phyloP scores from a whole-genome alignment of 2,797 vertebrate species.

The Rachycentron canadum region DNA sequence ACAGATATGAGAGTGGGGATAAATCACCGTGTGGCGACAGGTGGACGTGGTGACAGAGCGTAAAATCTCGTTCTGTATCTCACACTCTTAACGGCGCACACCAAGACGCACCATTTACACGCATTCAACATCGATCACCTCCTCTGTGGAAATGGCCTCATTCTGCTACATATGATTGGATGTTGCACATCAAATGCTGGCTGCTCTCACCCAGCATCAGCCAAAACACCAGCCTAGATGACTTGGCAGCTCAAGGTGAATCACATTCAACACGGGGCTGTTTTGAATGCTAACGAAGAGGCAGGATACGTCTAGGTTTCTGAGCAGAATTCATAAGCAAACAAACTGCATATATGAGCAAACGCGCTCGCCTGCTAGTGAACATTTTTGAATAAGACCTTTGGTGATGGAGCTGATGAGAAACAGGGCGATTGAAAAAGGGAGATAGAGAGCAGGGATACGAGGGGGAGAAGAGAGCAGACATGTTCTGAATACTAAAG shows the following conservation, averaged over 20 bases:
- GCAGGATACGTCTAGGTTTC: slow-evolving; percentile 23
- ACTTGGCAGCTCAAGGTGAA: slow-evolving; percentile 71
- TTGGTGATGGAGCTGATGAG: slow-evolving; percentile 39
- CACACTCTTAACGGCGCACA: slow-evolving; percentile 49
- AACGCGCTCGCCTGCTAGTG: slow-evolving; percentile 30
- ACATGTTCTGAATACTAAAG: slow-evolving; percentile 59
- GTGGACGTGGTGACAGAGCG: slow-evolving; percentile 63
- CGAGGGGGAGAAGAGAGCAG: slow-evolving; percentile 16
- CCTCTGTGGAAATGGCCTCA: slow-evolving; percentile 62
- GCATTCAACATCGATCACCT: slow-evolving; percentile 58
- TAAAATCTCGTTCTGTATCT: slow-evolving; percentile 63
- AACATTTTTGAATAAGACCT: slow-evolving; percentile 56
- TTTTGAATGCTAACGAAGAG: slow-evolving; percentile 55
- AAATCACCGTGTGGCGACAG: slow-evolving; percentile 52
- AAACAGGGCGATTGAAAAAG: slow-evolving; percentile 56
- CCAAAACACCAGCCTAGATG: slow-evolving; percentile 45
- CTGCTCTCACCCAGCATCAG: slow-evolving; percentile 47
- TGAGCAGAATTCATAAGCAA: slow-evolving; percentile 62
- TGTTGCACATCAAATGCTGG: slow-evolving; percentile 46
- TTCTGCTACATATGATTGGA: slow-evolving; percentile 66
- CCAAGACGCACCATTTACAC: slow-evolving; percentile 37
- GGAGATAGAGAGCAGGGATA: slow-evolving; percentile 34
- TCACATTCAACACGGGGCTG: slow-evolving; percentile 37
- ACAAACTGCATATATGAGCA: slow-evolving; percentile 45
- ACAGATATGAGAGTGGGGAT: slow-evolving; percentile 50